These are phyloP conservation scores for Lycocorax pyrrhopterus DNA, from an alignment of 2,113 vertebrate species.

Conservation along the genomic window DNA sequence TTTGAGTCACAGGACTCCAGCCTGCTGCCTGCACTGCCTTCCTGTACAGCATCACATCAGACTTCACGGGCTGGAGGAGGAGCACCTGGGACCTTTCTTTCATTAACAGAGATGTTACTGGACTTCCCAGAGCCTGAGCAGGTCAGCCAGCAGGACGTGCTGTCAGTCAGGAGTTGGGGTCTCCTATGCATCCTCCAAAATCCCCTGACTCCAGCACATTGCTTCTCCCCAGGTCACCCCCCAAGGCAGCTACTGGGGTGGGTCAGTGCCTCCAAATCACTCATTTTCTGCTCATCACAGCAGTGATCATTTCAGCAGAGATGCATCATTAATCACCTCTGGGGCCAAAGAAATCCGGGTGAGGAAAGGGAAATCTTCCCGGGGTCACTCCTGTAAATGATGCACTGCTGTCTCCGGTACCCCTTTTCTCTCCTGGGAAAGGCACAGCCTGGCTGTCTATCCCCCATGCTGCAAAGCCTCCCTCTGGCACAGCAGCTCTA, in stretches of 20 bases:
- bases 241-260: background rate
- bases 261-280: background rate
- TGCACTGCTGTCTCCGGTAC: background rate
- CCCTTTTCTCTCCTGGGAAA: background rate
- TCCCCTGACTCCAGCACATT: fast-evolving
- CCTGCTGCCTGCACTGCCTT: background rate
- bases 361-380: background rate
- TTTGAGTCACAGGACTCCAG: background rate
- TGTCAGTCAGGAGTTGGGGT: background rate
- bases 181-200: background rate
- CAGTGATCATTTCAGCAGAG: background rate
- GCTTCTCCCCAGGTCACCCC: background rate
- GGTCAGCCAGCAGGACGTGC: background rate
- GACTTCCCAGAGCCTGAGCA: background rate
- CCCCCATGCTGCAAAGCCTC: background rate
- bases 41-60: fast-evolving
- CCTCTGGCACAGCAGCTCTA: background rate
- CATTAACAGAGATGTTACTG: background rate
- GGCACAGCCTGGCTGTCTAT: background rate
- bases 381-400: background rate
- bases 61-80: background rate
- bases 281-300: background rate
- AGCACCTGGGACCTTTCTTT: background rate
- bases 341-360: background rate
- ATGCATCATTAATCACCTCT: background rate